phyloP scores from a whole-genome alignment of 2,797 vertebrate species.

The Champsocephalus gunnari region DNA sequence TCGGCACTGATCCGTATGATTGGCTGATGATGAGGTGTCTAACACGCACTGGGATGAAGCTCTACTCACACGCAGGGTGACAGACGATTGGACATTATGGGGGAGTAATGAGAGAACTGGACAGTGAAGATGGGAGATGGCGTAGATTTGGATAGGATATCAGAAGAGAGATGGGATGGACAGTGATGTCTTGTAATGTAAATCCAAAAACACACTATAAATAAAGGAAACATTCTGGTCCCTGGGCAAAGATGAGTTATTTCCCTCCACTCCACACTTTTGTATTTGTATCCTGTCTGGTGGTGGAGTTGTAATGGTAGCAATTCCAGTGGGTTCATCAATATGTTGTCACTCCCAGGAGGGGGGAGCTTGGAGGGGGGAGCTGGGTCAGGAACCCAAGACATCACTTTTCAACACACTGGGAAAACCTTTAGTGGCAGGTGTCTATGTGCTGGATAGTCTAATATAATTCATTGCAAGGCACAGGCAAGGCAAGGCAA shows the following conservation, averaged over 20 bases:
- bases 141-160: slow-evolving; percentile 7
- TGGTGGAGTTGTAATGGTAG: background rate
- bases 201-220: background rate
- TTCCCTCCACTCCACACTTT: too few species aligned
- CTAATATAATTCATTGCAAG: too few species aligned
- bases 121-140: background rate
- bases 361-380: too few species aligned
- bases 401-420: too few species aligned
- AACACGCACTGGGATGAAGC: slow-evolving; percentile 11
- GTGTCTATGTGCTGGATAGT: too few species aligned
- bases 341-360: too few species aligned
- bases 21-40: slow-evolving; percentile 63
- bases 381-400: too few species aligned
- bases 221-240: background rate
- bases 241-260: background rate
- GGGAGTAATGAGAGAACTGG: slow-evolving; percentile 38
- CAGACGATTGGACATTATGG: slow-evolving; percentile 44
- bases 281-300: background rate
- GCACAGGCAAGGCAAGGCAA: too few species aligned
- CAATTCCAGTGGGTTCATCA: background rate
- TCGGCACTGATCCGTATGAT: slow-evolving; percentile 72
- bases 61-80: slow-evolving; percentile 41
- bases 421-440: too few species aligned
- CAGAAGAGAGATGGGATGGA: slow-evolving; percentile 6
- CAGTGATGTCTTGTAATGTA: background rate